Evolutionary conservation across 2,797 vertebrate species (phyloP).

Genomic region (Gadopsis marmoratus): DNA sequence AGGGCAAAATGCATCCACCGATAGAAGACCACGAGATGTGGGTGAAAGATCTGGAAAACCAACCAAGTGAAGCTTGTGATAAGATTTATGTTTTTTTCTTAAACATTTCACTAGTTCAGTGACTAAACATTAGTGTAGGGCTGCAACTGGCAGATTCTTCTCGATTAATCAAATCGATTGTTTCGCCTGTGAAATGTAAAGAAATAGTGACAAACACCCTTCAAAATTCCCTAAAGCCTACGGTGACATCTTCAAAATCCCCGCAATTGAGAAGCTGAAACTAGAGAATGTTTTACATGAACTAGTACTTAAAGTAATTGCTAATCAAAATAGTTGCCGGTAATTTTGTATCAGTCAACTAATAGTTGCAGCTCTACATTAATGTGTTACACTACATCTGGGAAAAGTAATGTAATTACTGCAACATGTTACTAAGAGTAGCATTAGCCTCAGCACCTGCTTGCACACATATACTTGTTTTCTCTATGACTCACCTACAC

Average conservation of each 20-base stretch:
- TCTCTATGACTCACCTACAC: slow-evolving; percentile 22
- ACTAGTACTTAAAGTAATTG: background rate
- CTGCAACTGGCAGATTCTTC: background rate
- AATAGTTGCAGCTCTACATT: slow-evolving; percentile 3
- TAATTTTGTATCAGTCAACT: background rate
- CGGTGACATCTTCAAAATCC: background rate
- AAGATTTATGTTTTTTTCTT: background rate
- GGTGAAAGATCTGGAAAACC: slow-evolving; percentile 24
- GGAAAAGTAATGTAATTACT: slow-evolving; percentile 12
- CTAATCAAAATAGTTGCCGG: background rate
- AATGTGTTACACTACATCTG: background rate
- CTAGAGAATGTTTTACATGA: background rate
- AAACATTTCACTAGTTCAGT: too few species aligned
- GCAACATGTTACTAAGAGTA: background rate
- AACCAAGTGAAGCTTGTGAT: background rate
- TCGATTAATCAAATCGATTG: background rate
- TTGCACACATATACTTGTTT: slow-evolving; percentile 36
- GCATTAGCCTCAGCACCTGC: slow-evolving; percentile 25
- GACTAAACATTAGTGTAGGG: background rate
- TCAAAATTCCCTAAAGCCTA: background rate
- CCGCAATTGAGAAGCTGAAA: background rate
- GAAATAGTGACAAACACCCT: background rate
- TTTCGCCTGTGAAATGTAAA: background rate
- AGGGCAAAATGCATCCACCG: slow-evolving; percentile 9
- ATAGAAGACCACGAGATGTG: slow-evolving; percentile 16